A percentile compares a stretch with the other conserved stretches of the same genome.
Evolutionary conservation across 2,797 vertebrate species (phyloP).

Genomic region (Sorex maritimensis): DNA sequence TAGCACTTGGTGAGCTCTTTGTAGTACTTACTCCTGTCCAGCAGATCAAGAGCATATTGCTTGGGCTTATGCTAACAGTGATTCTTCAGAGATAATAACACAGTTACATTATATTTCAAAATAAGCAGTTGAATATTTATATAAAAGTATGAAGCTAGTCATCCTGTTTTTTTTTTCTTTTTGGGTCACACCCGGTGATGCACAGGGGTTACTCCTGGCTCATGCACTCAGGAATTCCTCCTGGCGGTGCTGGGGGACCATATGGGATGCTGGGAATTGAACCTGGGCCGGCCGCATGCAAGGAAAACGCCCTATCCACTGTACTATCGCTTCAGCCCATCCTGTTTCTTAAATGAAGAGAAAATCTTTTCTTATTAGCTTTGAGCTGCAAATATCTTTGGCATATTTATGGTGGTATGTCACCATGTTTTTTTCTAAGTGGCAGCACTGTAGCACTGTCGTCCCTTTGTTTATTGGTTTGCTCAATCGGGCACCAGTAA

Average conservation of each 20-base stretch:
- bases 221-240: no score
- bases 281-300: no score
- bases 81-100: constrained; percentile 54
- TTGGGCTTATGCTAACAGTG: constrained; percentile 13
- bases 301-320: no score
- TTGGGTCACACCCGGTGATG: no score
- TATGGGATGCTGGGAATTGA: no score
- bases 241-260: no score
- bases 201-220: no score
- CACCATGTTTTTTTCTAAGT: constrained; percentile 63
- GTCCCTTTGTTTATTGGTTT: no score
- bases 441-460: neutral
- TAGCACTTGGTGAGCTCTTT: constrained; percentile 24
- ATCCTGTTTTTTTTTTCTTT: neutral
- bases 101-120: constrained; percentile 22
- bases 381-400: constrained; percentile 57
- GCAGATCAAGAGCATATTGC: constrained; percentile 22
- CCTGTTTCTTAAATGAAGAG: neutral
- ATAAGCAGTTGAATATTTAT: constrained; percentile 60
- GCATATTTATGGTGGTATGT: constrained; percentile 61
- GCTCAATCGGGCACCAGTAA: no score
- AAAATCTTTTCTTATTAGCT: neutral
- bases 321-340: no score
- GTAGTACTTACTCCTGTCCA: neutral
- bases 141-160: neutral